Conservation (phyloP, 2,797 vertebrate species). For the Enteromius radiatus region DNA sequence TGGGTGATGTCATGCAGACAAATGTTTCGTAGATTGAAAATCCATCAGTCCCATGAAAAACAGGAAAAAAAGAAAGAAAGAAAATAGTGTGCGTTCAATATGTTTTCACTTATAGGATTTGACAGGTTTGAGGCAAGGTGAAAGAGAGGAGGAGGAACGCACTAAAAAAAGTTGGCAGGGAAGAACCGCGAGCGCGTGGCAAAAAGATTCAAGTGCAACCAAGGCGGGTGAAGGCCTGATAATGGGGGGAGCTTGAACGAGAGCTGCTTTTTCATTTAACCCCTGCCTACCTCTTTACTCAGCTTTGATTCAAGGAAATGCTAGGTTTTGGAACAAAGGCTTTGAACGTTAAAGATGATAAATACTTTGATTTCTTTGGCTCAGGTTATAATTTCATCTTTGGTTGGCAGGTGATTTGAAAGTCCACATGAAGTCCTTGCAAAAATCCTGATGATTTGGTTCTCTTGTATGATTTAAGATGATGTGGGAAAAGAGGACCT, state of each 20-base stretch:
- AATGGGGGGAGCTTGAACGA: slow-evolving; percentile 31
- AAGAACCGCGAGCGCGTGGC: slow-evolving; percentile 64
- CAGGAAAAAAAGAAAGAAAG: slow-evolving; percentile 29
- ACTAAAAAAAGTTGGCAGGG: slow-evolving; percentile 61
- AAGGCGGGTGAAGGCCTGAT: slow-evolving; percentile 33
- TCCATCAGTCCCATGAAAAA: slow-evolving; percentile 62
- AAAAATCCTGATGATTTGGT: neutral
- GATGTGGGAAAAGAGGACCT: neutral
- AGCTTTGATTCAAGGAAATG: neutral
- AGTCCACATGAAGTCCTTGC: neutral
- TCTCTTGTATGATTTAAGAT: neutral
- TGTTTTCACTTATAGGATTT: slow-evolving; percentile 68
- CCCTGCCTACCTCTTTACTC: slow-evolving; percentile 21
- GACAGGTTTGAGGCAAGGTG: slow-evolving; percentile 62
- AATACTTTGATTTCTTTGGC: neutral
- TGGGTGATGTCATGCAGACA: slow-evolving; percentile 62
- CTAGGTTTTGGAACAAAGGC: neutral
- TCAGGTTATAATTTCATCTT: neutral
- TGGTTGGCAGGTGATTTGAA: neutral
- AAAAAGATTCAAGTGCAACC: slow-evolving; percentile 62
- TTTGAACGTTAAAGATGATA: neutral
- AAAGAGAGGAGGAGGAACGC: slow-evolving; percentile 42
- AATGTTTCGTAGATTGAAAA: slow-evolving; percentile 68
- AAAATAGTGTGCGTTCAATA: slow-evolving; percentile 61
- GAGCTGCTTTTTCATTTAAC: slow-evolving; percentile 53